phyloP scores from a whole-genome alignment of 2,113 vertebrate species.

The Hirundichthys speculiger region DNA sequence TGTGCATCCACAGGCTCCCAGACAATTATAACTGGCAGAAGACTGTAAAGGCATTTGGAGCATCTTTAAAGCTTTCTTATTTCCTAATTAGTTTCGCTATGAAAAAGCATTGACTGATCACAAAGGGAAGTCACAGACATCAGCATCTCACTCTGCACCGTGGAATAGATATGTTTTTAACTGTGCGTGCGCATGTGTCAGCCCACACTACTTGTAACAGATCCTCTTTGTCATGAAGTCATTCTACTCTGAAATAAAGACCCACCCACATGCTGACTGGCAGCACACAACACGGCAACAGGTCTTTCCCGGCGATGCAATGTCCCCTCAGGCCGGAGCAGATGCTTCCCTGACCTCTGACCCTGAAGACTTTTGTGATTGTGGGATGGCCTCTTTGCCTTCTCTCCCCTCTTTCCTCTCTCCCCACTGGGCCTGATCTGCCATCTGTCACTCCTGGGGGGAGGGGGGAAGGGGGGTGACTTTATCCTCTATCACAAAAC shows the following conservation, averaged over 20 bases:
- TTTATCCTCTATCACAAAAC: slow-evolving; percentile 68
- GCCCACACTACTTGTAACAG: slow-evolving; percentile 57
- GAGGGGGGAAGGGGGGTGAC: slow-evolving; percentile 58
- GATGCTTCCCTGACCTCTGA: slow-evolving; percentile 81
- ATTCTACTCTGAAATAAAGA: slow-evolving; percentile 65
- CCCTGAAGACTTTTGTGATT: slow-evolving; percentile 82
- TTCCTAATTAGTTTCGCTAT: slow-evolving; percentile 21
- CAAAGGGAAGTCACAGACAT: background rate
- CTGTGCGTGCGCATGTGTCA: background rate
- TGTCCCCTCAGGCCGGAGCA: slow-evolving; percentile 79
- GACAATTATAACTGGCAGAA: slow-evolving; percentile 58
- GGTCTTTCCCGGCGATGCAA: slow-evolving; percentile 75
- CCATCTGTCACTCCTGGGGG: slow-evolving; percentile 80
- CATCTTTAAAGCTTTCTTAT: slow-evolving; percentile 59
- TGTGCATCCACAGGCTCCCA: slow-evolving; percentile 49
- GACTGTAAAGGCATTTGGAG: slow-evolving; percentile 53
- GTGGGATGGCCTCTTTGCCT: slow-evolving; percentile 72
- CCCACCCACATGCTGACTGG: slow-evolving; percentile 63
- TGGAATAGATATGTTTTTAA: slow-evolving; percentile 17
- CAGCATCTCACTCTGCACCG: slow-evolving; percentile 7
- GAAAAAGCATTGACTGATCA: slow-evolving; percentile 20
- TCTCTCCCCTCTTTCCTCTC: slow-evolving; percentile 57
- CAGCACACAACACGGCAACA: slow-evolving; percentile 78
- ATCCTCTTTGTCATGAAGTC: slow-evolving; percentile 68
- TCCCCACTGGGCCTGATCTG: slow-evolving; percentile 66